Percentiles rank a stretch among this genome's conserved stretches.
phyloP scores from a whole-genome alignment of 2,888 invertebrate species.

The Malacosoma neustria region DNA sequence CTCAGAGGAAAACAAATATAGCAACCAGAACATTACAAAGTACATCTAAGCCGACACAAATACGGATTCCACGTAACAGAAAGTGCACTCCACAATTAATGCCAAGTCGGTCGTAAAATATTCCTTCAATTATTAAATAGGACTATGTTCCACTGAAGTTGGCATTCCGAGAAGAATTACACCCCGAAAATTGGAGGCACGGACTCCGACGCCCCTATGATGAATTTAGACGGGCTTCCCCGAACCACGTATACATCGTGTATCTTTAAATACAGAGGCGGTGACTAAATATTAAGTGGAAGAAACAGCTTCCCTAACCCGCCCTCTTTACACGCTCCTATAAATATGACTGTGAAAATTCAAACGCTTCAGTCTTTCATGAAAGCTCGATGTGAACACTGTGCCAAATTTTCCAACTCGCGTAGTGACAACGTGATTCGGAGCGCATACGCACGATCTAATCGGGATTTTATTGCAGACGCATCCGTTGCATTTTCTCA shows the following conservation, averaged over 20 bases:
- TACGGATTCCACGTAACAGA: not conserved
- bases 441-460: constrained; percentile 24
- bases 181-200: not conserved
- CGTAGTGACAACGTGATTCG: constrained; percentile 51
- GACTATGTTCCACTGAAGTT: not conserved
- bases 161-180: not conserved
- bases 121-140: not conserved
- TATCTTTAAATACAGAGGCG: constrained; percentile 43
- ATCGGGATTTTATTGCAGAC: not conserved
- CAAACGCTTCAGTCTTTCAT: constrained; percentile 60
- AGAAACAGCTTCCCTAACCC: constrained; percentile 54
- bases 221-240: constrained; percentile 58
- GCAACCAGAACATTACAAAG: not conserved
- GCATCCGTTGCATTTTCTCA: not conserved
- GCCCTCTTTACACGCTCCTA: constrained; percentile 47
- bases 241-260: constrained; percentile 46
- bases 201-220: constrained; percentile 9
- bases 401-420: constrained; percentile 51
- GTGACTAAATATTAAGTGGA: constrained; percentile 60
- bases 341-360: constrained; percentile 62
- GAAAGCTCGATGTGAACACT: constrained; percentile 49
- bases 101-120: not conserved
- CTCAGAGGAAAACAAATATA: no score
- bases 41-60: not conserved
- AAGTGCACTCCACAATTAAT: not conserved